Conservation (phyloP, 2,888 invertebrate species). For the Morinoia aosen region DNA sequence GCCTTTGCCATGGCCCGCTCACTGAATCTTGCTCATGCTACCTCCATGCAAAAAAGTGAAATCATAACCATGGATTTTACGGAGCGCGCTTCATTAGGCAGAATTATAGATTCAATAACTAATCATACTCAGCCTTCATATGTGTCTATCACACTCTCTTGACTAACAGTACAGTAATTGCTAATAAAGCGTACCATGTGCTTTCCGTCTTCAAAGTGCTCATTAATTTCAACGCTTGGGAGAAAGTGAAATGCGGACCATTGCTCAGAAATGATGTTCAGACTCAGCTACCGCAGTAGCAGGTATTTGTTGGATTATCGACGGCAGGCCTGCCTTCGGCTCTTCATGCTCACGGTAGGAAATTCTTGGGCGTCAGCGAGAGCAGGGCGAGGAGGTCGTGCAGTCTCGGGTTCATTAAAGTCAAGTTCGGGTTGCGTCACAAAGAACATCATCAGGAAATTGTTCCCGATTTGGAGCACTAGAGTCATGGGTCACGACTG, state of each 20-base stretch:
- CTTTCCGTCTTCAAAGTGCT: not conserved
- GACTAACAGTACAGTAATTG: not conserved
- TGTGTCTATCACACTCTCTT: not conserved
- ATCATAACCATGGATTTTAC: not conserved
- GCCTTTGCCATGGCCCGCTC: not conserved
- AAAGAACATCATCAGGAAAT: conserved; percentile 51
- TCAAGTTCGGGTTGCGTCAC: conserved; percentile 35
- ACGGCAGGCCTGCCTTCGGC: not conserved
- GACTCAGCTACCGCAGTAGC: conserved; percentile 21
- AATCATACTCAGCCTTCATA: not conserved
- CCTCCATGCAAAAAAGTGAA: not conserved
- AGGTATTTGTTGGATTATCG: not conserved
- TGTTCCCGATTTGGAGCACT: conserved; percentile 34
- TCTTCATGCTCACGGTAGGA: conserved; percentile 37
- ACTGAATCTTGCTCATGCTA: not conserved
- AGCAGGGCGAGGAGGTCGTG: conserved; percentile 41
- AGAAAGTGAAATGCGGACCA: not conserved
- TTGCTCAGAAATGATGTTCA: not conserved
- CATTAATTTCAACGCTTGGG: not conserved
- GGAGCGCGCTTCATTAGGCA: not conserved
- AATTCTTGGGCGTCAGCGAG: conserved; percentile 43
- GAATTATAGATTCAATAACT: not conserved
- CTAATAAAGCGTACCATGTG: not conserved
- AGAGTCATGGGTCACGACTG: conserved; percentile 49
- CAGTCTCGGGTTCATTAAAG: conserved; percentile 38